Base-by-base conservation (phyloP, 2,797 vertebrate genomes). In the Triplophysa bombifrons region DNA sequence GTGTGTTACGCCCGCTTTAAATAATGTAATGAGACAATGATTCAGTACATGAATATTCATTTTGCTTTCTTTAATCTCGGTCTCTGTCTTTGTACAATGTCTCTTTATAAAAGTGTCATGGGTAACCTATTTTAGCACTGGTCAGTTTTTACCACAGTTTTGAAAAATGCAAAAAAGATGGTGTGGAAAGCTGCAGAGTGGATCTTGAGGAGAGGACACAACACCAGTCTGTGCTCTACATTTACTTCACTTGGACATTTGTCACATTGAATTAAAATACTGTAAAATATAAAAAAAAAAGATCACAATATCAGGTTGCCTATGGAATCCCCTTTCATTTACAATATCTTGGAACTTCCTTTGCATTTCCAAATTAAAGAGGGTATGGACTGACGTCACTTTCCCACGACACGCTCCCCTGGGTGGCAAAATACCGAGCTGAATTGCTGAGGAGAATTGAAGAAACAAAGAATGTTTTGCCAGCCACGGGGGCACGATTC, bases 301-400 rank as follows among this genome's bases (percentile, higher is more conserved):
- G 83, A 82, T 83, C 84, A 68, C 86, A 79, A 72, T 81, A 63
- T 76, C 81, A 83, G 41, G 6, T 51, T 74, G 53, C 77, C 60
- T 41, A 77, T 64, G 27, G 22, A 63, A 76, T 69, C 60, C 76
- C 87, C 88, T 88, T 88, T 89, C 84, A 85, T 70, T 82, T 79
- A 91, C 89, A 90, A 87, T 92, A 93, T 92, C 93, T 92, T 93
- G 86, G 30, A 64, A 85, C 85, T 94, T 94, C 92, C 92, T 91
- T 80, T 86, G 88, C 85, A 90, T 88, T 86, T 88, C 83, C 81
- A 87, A 82, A 84, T 30, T 30, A 30, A 7, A 38, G 7, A 1
- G 34, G 34, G 34, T 38, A 38, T 38, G 34, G 6, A 38, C 7
- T 38, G 34, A 7, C 34, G 34, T 38, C 7, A 38, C 34, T 8